Percentiles rank a stretch among this genome's conserved stretches.
Conservation (phyloP, 2,888 invertebrate genomes). For the Cephus pulcher region DNA sequence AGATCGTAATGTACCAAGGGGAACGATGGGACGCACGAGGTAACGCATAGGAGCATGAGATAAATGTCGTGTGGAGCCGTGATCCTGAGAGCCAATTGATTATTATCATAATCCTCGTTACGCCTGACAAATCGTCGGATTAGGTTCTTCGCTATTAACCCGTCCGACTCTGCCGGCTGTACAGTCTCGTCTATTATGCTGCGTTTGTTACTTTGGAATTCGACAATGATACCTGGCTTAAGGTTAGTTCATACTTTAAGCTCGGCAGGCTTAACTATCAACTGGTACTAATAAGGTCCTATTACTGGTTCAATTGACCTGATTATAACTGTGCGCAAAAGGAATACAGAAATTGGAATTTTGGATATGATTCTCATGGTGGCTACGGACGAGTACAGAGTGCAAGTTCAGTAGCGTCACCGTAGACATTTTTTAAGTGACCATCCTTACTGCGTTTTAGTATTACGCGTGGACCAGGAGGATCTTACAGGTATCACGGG, state of each 20-base stretch:
- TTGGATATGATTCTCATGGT: neutral
- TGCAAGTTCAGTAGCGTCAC: neutral
- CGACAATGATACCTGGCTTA: neutral
- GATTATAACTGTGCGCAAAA: neutral
- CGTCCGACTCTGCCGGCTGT: neutral
- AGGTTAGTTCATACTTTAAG: neutral
- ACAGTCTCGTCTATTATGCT: neutral
- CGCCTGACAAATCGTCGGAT: constrained; percentile 28
- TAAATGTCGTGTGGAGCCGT: constrained; percentile 25
- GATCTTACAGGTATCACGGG: neutral
- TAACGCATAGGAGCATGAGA: constrained; percentile 19
- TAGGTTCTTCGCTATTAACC: constrained; percentile 12
- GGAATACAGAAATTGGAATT: neutral
- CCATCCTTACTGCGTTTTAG: neutral
- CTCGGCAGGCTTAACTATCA: neutral
- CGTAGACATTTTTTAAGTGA: neutral
- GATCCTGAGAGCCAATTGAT: constrained; percentile 30
- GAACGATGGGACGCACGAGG: neutral
- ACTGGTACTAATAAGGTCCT: neutral
- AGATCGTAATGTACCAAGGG: neutral
- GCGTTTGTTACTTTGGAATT: neutral
- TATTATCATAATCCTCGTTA: constrained; percentile 33
- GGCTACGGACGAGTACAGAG: neutral
- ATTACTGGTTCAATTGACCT: neutral
- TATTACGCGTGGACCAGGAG: neutral